Conservation (phyloP, 2,113 vertebrate genomes). For the Lophius piscatorius region DNA sequence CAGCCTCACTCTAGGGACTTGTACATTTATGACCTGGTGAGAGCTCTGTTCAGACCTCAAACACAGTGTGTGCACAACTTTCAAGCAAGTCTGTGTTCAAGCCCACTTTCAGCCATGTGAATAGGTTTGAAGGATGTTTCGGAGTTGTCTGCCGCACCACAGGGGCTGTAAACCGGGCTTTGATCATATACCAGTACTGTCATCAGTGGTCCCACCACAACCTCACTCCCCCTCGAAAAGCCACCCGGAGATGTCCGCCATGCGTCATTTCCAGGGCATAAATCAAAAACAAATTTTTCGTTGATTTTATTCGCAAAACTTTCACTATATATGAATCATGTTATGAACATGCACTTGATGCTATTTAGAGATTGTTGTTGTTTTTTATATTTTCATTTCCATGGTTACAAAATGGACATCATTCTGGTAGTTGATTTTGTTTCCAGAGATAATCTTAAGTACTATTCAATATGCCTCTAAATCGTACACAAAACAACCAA, state of each 20-base stretch:
- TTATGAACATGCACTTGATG: too few relatives aligned
- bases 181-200: neutral
- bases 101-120: neutral
- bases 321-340: too few relatives aligned
- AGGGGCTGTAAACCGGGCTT: neutral
- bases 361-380: too few relatives aligned
- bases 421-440: too few relatives aligned
- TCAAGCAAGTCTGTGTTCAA: slow-evolving; percentile 4
- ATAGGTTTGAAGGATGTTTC: neutral
- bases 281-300: too few relatives aligned
- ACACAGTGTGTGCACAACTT: neutral
- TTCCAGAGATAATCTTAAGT: too few relatives aligned
- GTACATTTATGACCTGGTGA: slow-evolving; percentile 48
- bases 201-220: neutral
- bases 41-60: slow-evolving; percentile 25
- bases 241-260: neutral
- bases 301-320: too few relatives aligned
- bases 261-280: too few relatives aligned
- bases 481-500: too few relatives aligned
- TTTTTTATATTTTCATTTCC: too few relatives aligned
- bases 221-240: neutral
- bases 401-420: too few relatives aligned
- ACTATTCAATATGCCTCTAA: too few relatives aligned
- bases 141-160: neutral
- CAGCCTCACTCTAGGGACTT: slow-evolving; percentile 19